phyloP scores from a whole-genome alignment of 1,140 invertebrate genomes.

The Saxidomus purpurata region DNA sequence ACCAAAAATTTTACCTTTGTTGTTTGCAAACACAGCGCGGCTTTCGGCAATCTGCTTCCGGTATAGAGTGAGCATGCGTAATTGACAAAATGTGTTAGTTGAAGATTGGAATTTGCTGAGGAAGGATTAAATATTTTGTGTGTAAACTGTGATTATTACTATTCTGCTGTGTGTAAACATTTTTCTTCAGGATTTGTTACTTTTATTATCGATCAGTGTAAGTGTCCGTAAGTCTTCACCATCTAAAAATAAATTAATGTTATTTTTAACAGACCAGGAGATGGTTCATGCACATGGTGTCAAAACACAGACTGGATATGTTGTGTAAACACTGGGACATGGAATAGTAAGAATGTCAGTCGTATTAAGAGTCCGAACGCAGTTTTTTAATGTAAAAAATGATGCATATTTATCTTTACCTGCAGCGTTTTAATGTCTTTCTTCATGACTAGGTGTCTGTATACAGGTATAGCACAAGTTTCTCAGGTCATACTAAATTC shows the following conservation, averaged over 20 bases:
- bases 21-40: not conserved
- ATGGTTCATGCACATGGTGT: not conserved
- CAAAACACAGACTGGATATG: not conserved
- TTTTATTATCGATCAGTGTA: not conserved
- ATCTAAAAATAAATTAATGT: not conserved
- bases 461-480: too few relatives aligned
- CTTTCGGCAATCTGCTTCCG: constrained; percentile 20
- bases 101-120: constrained; percentile 41
- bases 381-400: too few relatives aligned
- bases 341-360: not conserved
- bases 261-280: too few relatives aligned
- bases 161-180: not conserved
- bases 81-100: constrained; percentile 33
- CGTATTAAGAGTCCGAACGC: too few relatives aligned
- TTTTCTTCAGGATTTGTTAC: constrained; percentile 12
- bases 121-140: constrained; percentile 11
- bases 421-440: too few relatives aligned
- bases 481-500: too few relatives aligned
- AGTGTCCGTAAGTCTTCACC: not conserved
- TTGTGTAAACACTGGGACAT: not conserved
- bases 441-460: too few relatives aligned
- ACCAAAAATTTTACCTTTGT: not conserved
- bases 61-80: constrained; percentile 9
- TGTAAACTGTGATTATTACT: constrained; percentile 24
- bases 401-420: too few relatives aligned